phyloP scores from a whole-genome alignment of 1,140 invertebrate genomes.

The Cecropterus lyciades region DNA sequence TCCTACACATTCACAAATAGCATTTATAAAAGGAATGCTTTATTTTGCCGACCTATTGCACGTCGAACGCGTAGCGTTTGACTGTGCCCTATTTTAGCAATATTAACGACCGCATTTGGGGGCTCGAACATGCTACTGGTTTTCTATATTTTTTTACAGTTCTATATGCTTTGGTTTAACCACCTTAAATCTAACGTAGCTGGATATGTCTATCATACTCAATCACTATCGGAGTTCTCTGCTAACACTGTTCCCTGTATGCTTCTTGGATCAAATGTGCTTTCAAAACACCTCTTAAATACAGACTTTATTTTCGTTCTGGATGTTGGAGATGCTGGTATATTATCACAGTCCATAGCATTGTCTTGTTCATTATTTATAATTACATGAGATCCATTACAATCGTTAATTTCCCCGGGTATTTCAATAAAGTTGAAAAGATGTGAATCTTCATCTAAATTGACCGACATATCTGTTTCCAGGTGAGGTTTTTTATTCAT shows the following conservation, averaged over 20 bases:
- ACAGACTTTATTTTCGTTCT: slow-evolving; percentile 81
- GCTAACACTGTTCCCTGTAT: slow-evolving; percentile 82
- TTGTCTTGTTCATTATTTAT: slow-evolving; percentile 30
- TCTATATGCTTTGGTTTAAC: no score
- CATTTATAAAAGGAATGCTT: no score
- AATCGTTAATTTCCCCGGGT: slow-evolving; percentile 50
- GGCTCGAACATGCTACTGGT: no score
- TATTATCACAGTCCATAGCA: slow-evolving; percentile 64
- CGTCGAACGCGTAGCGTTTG: no score
- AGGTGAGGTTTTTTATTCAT: slow-evolving; percentile 71
- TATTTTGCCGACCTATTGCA: no score
- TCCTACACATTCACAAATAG: no score
- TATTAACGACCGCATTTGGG: no score
- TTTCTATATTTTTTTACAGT: no score
- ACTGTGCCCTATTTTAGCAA: no score
- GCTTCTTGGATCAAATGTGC: slow-evolving; percentile 86
- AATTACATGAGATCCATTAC: slow-evolving; percentile 37
- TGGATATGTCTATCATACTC: no score
- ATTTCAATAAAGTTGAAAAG: slow-evolving; percentile 79
- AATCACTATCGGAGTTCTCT: slow-evolving; percentile 86
- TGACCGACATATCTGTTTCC: slow-evolving; percentile 62
- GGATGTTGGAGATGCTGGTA: slow-evolving; percentile 81
- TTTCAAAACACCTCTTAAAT: slow-evolving; percentile 88
- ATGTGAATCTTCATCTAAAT: slow-evolving; percentile 78
- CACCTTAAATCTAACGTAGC: no score